Base-by-base conservation (phyloP, 2,113 vertebrate genomes). In the Mustela lutreola region DNA sequence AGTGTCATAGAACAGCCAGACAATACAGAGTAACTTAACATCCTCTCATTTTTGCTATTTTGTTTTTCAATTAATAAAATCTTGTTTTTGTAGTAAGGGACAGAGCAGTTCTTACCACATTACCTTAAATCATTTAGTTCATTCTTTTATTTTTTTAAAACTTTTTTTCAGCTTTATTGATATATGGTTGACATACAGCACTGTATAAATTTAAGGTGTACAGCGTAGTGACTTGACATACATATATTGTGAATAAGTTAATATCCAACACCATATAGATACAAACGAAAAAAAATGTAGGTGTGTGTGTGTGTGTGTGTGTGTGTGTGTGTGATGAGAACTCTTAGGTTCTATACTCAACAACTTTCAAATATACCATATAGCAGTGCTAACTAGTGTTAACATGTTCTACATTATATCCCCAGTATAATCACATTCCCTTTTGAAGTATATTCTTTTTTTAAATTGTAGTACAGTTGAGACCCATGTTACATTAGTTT, bases 111-210 rank as follows among this genome's bases (percentile, higher is more conserved):
- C 79, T 87, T 92, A 93, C 83, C 89, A 48, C 58, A 88, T 94
- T 92, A 95, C 89, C 75, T 97, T 92, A 95, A 96, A 96, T 95
- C 92, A 96, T 73, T 95, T 75, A 83, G 42, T 90, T 93, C 87
- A 33, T n/a, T 45, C 78, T 93, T 94, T 89, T 89, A 86, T 48
- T 92, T 92, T 89, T 76, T 28, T 12, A 2, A 75, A 15, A 28
- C 4, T 42, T 42, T 42, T 28, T 28, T 26, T 22, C 39, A 76
- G 73, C 28, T 76, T 28, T 76, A 76, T 45, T 76, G 12, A 76
- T 26, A 45, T 28, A 45, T 28, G 45, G 26, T 76, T 76, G 73
- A 76, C 73, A 76, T 28, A 15, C 24, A 45, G 12, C 1, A 28
- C 12, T 76, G 33, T 70, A 70, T 70, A 45, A 76, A 45, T 28